phyloP scores from a whole-genome alignment of 2,113 vertebrate species.

The Sisor rabdophorus region DNA sequence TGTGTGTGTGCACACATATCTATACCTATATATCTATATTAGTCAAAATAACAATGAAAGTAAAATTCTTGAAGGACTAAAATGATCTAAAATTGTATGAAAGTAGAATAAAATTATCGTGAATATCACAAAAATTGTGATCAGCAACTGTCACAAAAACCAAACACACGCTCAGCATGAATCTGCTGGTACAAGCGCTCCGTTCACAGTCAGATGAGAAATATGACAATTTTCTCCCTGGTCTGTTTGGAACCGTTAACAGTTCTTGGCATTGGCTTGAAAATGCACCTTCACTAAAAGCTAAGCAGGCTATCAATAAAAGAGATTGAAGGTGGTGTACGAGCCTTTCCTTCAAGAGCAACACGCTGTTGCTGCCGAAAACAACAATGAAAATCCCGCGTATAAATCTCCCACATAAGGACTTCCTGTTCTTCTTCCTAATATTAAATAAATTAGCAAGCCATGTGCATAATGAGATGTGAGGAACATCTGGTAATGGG shows the following conservation, averaged over 20 bases:
- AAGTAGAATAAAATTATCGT: background rate
- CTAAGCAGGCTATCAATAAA: background rate
- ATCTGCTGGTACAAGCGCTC: background rate
- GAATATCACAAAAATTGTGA: background rate
- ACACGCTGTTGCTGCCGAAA: background rate
- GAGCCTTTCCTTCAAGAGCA: background rate
- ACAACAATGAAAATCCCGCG: background rate
- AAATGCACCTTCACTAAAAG: slow-evolving; percentile 20
- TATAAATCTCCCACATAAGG: slow-evolving; percentile 4
- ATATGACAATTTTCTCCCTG: background rate
- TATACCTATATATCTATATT: too few species aligned
- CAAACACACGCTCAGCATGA: background rate
- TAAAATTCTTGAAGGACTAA: too few species aligned
- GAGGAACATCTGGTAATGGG: slow-evolving; percentile 32
- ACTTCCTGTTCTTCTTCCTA: background rate
- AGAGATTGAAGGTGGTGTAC: background rate
- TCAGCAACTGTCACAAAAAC: background rate
- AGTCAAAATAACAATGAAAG: background rate
- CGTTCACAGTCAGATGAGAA: background rate
- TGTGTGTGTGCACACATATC: too few species aligned
- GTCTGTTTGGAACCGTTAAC: background rate
- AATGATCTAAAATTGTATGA: too few species aligned
- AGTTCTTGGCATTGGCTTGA: slow-evolving; percentile 3
- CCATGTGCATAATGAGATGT: slow-evolving; percentile 10
- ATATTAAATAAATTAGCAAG: slow-evolving; percentile 24